phyloP scores from a whole-genome alignment of 2,888 invertebrate genomes.

The Yponomeuta plumbellus region DNA sequence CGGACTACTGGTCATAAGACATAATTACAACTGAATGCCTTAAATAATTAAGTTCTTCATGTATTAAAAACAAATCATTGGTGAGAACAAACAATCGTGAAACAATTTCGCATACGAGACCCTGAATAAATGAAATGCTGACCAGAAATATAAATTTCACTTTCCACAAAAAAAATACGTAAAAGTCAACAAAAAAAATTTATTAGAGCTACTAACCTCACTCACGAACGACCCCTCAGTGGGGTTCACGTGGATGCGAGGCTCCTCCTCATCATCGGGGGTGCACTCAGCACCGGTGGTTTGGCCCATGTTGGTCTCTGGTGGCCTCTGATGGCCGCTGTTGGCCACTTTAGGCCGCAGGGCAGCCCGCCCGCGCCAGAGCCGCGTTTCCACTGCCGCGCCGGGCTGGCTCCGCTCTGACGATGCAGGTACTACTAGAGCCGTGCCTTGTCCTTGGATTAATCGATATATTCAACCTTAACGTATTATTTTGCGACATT shows the following conservation, averaged over 20 bases:
- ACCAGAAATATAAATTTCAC: background rate
- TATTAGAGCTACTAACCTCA: slow-evolving; percentile 17
- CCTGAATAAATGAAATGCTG: background rate
- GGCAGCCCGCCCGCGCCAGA: slow-evolving; percentile 71
- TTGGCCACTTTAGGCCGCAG: slow-evolving; percentile 35
- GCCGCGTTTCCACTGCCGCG: slow-evolving; percentile 65
- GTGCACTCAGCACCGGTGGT: slow-evolving; percentile 71
- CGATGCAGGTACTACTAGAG: slow-evolving; percentile 34
- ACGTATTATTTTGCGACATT: background rate
- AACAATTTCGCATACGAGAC: slow-evolving; percentile 19
- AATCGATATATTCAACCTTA: background rate
- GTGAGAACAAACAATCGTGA: too few species aligned
- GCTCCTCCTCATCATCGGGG: slow-evolving; percentile 69
- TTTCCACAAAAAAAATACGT: background rate
- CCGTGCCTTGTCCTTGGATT: slow-evolving; percentile 6
- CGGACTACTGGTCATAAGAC: too few species aligned
- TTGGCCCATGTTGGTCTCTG: slow-evolving; percentile 68
- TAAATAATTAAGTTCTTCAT: too few species aligned
- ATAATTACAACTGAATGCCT: too few species aligned
- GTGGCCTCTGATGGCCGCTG: slow-evolving; percentile 25
- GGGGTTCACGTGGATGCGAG: slow-evolving; percentile 69
- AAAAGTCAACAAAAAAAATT: background rate
- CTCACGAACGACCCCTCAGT: slow-evolving; percentile 74
- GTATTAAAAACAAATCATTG: too few species aligned
- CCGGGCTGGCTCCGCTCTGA: slow-evolving; percentile 40